These are phyloP conservation scores for Sisyra terminalis DNA, from an alignment of 2,888 invertebrate genomes.

Conservation along the genomic window DNA sequence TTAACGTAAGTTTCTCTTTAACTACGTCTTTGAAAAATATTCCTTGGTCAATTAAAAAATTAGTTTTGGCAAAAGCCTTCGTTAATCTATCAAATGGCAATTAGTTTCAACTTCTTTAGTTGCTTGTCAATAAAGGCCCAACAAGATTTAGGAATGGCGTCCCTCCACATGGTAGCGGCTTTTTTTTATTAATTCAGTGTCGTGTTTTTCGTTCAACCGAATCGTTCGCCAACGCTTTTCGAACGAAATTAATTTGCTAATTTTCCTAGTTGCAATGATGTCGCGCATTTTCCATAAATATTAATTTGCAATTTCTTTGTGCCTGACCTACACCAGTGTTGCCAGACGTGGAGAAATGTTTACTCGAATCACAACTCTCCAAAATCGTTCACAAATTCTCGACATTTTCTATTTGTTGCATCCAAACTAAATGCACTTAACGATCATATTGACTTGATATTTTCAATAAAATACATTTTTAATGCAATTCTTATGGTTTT, in stretches of 20 bases:
- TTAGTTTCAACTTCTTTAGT: conserved; percentile 21
- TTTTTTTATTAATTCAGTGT: conserved; percentile 13
- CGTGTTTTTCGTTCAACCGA: background rate
- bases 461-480: too few relatives aligned
- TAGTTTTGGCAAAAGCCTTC: background rate
- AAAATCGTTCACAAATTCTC: too few relatives aligned
- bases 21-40: background rate
- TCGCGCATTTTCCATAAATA: background rate
- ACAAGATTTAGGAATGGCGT: conserved; percentile 57
- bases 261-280: background rate
- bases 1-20: conserved; percentile 2
- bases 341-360: background rate
- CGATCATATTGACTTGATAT: too few relatives aligned
- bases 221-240: background rate
- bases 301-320: conserved; percentile 1
- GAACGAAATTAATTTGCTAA: background rate
- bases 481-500: too few relatives aligned
- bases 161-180: conserved; percentile 45
- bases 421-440: background rate
- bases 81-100: conserved; percentile 27
- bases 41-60: conserved; percentile 1
- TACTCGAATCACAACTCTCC: too few relatives aligned
- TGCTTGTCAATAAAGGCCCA: conserved; percentile 43
- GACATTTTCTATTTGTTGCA: background rate
- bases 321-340: conserved; percentile 5